A percentile compares a stretch with the other conserved stretches of the same genome.
Conservation (phyloP, 1,140 invertebrate species). For the Orius insidiosus region DNA sequence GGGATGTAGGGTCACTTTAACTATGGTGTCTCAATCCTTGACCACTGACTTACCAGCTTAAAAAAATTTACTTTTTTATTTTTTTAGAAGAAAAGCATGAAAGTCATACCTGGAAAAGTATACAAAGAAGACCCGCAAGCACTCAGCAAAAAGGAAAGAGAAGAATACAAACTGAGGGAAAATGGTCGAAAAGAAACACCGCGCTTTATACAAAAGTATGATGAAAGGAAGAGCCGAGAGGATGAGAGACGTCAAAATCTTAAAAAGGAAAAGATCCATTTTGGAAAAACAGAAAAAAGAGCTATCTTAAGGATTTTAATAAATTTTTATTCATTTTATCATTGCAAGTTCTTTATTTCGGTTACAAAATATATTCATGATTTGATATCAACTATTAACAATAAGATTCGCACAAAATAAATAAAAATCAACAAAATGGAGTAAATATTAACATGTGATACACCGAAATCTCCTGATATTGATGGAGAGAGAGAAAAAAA, state of each 20-base stretch:
- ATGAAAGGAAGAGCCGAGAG: conserved; percentile 65
- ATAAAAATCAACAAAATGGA: too few species aligned
- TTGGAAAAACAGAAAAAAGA: conserved; percentile 44
- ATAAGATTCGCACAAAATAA: too few species aligned
- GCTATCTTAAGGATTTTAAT: conserved; percentile 26
- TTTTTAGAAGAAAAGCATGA: conserved; percentile 52
- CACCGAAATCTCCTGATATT: too few species aligned
- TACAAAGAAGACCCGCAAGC: conserved; percentile 53
- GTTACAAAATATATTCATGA: not conserved
- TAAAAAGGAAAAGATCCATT: conserved; percentile 58
- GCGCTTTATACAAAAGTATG: conserved; percentile 76
- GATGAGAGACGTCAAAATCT: conserved; percentile 64
- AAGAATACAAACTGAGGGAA: conserved; percentile 81
- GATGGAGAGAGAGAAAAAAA: too few species aligned
- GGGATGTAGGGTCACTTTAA: too few species aligned
- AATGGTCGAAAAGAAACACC: conserved; percentile 89
- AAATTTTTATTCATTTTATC: conserved; percentile 4
- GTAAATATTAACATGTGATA: too few species aligned
- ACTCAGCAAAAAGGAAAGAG: conserved; percentile 53
- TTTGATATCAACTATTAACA: too few species aligned
- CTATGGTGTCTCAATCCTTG: too few species aligned
- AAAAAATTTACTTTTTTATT: not conserved
- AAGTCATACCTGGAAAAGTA: conserved; percentile 52
- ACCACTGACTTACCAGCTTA: too few species aligned
- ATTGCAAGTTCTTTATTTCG: conserved; percentile 1